A percentile compares a stretch with the other conserved stretches of the same genome.
Evolutionary conservation across 2,113 vertebrate species (phyloP).

Genomic region (Sinocyclocheilus grahami): DNA sequence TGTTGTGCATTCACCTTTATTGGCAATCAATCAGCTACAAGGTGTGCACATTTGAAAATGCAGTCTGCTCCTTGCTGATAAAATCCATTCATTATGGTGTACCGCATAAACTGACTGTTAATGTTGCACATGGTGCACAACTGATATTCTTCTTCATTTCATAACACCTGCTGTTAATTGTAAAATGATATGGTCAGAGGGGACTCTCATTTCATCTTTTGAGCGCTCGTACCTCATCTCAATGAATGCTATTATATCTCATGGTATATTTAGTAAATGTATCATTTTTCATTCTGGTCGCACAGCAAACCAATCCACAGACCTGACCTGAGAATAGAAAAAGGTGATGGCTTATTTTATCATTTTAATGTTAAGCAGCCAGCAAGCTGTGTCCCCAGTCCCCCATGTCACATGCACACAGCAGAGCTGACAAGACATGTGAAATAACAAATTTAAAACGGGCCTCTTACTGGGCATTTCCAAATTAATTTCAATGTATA

Average conservation of each 20-base stretch:
- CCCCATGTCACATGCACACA: not conserved
- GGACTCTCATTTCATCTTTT: conserved; percentile 3
- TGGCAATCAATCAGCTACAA: not conserved
- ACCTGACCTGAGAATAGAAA: conserved; percentile 8
- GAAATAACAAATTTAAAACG: not conserved
- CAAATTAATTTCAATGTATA: conserved; percentile 17
- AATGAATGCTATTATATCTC: not conserved
- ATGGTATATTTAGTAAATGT: conserved; percentile 8
- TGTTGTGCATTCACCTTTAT: not conserved
- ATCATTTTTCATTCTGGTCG: not conserved
- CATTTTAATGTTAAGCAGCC: conserved; percentile 25
- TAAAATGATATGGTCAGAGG: not conserved
- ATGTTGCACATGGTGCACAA: not conserved
- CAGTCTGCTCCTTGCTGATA: conserved; percentile 13
- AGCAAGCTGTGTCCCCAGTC: not conserved
- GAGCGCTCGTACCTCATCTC: not conserved
- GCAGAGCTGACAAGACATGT: not conserved
- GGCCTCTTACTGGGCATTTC: not conserved
- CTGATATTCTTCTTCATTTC: not conserved
- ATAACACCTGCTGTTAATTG: conserved; percentile 11
- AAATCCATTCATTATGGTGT: not conserved
- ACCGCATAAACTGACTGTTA: not conserved
- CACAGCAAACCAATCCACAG: not conserved
- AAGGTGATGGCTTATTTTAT: not conserved
- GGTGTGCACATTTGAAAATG: not conserved